Base-by-base conservation (phyloP, 2,797 vertebrate species). In the Pseudomugil gertrudae region DNA sequence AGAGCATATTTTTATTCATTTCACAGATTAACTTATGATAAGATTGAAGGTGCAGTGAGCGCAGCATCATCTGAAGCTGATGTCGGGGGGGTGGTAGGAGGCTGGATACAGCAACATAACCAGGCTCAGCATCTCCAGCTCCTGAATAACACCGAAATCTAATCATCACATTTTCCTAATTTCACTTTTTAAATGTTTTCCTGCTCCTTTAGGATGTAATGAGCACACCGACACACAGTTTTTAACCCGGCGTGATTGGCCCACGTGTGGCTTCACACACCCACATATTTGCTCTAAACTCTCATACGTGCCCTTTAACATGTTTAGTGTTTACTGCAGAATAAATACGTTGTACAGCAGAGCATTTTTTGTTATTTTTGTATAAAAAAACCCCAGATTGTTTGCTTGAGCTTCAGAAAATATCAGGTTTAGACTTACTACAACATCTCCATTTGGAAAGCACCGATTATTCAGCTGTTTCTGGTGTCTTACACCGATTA, bases 401-500 rank as follows among this genome's bases (percentile, higher is more conserved):
- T 51, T 51, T 26, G 11, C 27, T 33, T 33, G 1, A 47, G 45
- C 45, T 23, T 11, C 9, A 47, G 10, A 23, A 21, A 21, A 23
- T 8, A 9, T 64, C 30, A 45, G 54, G 32, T n/a, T 60, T 11
- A 23, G 6, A 32, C 40, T 32, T 53, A 24, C 32, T 45, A 17
- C 2, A 57, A 59, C 24, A 40, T n/a, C 63, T 24, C 26, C 45
- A 29, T 21, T 66, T 66, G 15, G 27, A 52, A 60, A 63, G n/a
- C 11, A 50, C 7, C 8, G 43, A 47, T 29, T 30, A 26, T 23
- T 6, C 27, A 9, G n/a, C 30, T 26, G 64, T 43, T 24, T 2
- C 19, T 5, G 33, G 4, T 2, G 33, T 64, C 68, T 51, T 57
- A 27, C 65, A 55, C 50, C 35, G 53, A 83, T 74, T 70, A 70